These are phyloP conservation scores for Anoura caudifer DNA, from an alignment of 2,113 vertebrate species.

Conservation along the genomic window DNA sequence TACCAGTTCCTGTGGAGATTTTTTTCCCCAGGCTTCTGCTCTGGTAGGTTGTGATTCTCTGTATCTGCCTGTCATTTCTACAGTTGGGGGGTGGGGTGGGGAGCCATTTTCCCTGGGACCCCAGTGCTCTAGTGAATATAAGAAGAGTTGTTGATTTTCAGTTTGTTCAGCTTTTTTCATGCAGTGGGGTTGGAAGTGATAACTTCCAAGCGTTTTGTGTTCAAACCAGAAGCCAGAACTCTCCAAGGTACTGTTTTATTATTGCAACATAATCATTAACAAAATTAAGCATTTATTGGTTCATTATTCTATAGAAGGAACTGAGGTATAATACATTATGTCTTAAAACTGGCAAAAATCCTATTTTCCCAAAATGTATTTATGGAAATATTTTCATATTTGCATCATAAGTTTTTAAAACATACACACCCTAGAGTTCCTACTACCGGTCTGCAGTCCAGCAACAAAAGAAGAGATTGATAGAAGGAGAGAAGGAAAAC, in stretches of 20 bases:
- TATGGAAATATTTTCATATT: not conserved
- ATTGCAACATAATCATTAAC: not conserved
- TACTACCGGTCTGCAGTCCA: not conserved
- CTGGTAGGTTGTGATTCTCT: not conserved
- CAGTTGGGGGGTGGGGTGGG: not conserved
- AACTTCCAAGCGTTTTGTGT: not conserved
- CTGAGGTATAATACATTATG: not conserved
- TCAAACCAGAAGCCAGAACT: not conserved
- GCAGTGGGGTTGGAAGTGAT: not conserved
- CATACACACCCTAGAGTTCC: not conserved
- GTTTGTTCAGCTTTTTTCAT: not conserved
- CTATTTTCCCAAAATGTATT: not conserved
- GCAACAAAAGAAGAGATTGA: not conserved
- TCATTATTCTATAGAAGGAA: not conserved
- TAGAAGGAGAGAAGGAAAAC: not conserved
- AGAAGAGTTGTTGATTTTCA: not conserved
- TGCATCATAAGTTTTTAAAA: not conserved
- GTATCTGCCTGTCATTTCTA: not conserved
- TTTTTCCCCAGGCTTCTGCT: not conserved
- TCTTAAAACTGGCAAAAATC: not conserved
- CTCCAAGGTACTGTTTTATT: not conserved
- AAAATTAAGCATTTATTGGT: not conserved
- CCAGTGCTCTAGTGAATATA: not conserved
- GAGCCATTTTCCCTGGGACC: not conserved
- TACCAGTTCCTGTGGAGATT: not conserved